These are phyloP conservation scores for Sinodicranocentrus sp. DNA, from an alignment of 2,888 invertebrate genomes.

Conservation along the genomic window DNA sequence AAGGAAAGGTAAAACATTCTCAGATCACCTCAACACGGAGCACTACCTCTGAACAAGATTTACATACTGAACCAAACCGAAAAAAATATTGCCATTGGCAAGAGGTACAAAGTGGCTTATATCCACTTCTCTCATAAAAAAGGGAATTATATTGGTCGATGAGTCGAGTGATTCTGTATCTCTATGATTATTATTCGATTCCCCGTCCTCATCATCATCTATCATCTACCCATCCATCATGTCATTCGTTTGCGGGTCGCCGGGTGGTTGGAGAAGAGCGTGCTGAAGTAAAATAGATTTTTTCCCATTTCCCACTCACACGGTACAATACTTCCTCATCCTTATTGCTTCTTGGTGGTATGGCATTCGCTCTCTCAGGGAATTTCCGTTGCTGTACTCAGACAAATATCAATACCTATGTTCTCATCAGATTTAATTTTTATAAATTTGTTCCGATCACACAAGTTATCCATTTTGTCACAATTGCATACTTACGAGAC, in stretches of 20 bases:
- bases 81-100: background rate
- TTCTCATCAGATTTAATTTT: slow-evolving; percentile 40
- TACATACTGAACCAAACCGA: background rate
- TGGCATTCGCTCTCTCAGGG: background rate
- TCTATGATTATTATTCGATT: slow-evolving; percentile 21
- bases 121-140: background rate
- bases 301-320: background rate
- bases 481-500: slow-evolving; percentile 7
- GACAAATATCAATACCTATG: too few relatives aligned
- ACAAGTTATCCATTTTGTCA: slow-evolving; percentile 22
- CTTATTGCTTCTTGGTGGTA: slow-evolving; percentile 1
- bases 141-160: slow-evolving; percentile 18
- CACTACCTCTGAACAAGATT: background rate
- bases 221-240: slow-evolving; percentile 74
- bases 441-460: slow-evolving; percentile 45
- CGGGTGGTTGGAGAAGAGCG: background rate
- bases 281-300: slow-evolving; percentile 12
- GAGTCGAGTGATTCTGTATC: slow-evolving; percentile 31
- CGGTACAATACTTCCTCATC: background rate
- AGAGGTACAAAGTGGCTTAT: background rate
- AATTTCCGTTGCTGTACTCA: too few relatives aligned
- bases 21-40: too few relatives aligned
- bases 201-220: slow-evolving; percentile 69
- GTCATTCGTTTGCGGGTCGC: slow-evolving; percentile 58
- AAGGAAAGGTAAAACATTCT: too few relatives aligned